These are phyloP conservation scores for Orthonychiurus folsomi DNA, from an alignment of 2,888 invertebrate genomes.

Conservation along the genomic window DNA sequence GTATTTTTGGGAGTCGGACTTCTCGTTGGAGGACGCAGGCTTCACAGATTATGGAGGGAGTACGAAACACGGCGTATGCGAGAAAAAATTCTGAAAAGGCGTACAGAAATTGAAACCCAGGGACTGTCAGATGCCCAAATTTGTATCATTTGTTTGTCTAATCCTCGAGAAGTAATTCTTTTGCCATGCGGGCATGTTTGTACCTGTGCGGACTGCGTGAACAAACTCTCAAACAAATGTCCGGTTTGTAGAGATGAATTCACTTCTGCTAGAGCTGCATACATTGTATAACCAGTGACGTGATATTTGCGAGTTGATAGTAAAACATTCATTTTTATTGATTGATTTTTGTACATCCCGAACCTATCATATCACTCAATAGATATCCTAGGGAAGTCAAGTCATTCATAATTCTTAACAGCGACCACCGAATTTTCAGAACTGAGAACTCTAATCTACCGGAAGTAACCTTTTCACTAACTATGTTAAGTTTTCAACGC, in stretches of 20 bases:
- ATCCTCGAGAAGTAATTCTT: slow-evolving; percentile 44
- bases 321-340: too few relatives aligned
- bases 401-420: too few relatives aligned
- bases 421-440: too few relatives aligned
- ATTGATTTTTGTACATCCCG: too few relatives aligned
- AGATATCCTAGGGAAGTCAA: too few relatives aligned
- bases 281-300: slow-evolving; percentile 34
- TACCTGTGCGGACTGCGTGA: slow-evolving; percentile 44
- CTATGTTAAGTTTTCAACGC: too few relatives aligned
- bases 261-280: slow-evolving; percentile 32
- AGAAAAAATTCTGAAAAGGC: slow-evolving; percentile 28
- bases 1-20: slow-evolving; percentile 23
- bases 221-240: slow-evolving; percentile 36
- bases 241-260: slow-evolving; percentile 34
- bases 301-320: too few relatives aligned
- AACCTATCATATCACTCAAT: too few relatives aligned
- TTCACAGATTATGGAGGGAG: slow-evolving; percentile 25
- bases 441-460: too few relatives aligned
- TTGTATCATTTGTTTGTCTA: slow-evolving; percentile 45
- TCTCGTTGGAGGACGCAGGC: slow-evolving; percentile 24
- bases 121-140: slow-evolving; percentile 31
- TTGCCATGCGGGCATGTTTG: slow-evolving; percentile 46
- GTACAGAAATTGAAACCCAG: slow-evolving; percentile 28
- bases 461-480: too few relatives aligned
- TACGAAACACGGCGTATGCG: slow-evolving; percentile 28